phyloP scores from a whole-genome alignment of 2,113 vertebrate genomes.

The Bambusicola thoracicus region DNA sequence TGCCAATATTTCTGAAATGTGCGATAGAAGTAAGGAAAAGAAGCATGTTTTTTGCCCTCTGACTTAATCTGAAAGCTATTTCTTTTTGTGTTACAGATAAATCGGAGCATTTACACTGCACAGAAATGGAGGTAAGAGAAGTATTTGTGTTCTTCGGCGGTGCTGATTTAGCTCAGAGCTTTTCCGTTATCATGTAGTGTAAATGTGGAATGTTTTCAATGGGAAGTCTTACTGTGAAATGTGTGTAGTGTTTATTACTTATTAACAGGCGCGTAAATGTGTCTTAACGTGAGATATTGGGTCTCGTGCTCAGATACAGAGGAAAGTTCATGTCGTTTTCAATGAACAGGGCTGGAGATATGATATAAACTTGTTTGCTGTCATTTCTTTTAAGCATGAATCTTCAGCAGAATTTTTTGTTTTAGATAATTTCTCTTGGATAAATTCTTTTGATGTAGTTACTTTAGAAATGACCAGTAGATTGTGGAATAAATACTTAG shows the following conservation, averaged over 20 bases:
- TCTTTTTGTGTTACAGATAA: constrained; percentile 80
- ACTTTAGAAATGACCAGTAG: not conserved
- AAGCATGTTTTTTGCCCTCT: not conserved
- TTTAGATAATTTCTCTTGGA: not conserved
- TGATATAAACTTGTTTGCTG: not conserved
- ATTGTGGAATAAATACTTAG: not conserved
- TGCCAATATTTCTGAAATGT: not conserved
- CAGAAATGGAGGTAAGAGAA: constrained; percentile 89
- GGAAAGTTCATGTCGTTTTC: not conserved
- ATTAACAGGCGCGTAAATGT: not conserved
- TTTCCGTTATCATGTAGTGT: not conserved
- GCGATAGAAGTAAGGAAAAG: not conserved
- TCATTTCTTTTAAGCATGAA: not conserved
- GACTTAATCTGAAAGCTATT: not conserved
- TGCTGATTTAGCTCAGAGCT: not conserved
- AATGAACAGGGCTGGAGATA: not conserved
- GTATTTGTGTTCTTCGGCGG: not conserved
- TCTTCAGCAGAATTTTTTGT: not conserved
- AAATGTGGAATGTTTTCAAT: not conserved
- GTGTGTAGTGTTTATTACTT: not conserved
- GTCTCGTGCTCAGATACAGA: not conserved
- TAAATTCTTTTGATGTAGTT: not conserved
- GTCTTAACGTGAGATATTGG: not conserved
- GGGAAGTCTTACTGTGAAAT: not conserved
- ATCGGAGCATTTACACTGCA: constrained; percentile 77